Evolutionary conservation across 2,113 vertebrate species (phyloP), one percentile per base, ranked within the genome.

Genomic region (Anarhynchus alexandrinus): DNA sequence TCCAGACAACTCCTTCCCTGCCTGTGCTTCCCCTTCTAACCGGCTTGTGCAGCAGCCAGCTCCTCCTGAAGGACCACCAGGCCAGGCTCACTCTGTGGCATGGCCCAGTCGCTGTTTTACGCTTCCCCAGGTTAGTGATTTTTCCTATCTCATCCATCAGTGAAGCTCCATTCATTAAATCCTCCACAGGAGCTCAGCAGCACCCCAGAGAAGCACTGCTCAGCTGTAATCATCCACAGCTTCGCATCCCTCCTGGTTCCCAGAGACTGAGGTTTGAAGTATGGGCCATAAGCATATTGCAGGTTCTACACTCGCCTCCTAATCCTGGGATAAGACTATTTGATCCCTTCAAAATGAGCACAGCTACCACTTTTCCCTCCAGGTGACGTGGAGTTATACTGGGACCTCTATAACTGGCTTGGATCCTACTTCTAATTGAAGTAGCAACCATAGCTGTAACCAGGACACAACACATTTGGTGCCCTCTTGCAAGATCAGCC

Each of bases 131-230:
- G 94, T 96, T 76, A 96, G 40, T 19, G 23, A 18, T 95, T 96
- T 95, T 57, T 69, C 84, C 30, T 95, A 91, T 97, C 96, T 96
- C 57, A 17, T 82, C 87, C 78, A 96, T 95, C 94, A 88, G 57
- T 16, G 40, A 3, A 59, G 54, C 70, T 90, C 82, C 87, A 58
- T 69, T 95, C 91, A 96, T 96, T 95, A 96, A 95, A 95, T 42
- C 58, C 93, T 95, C 78, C 91, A 4, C 57, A 80, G 81, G 12
- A 96, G 82, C 78, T 96, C 61, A 57, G 62, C 81, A 54, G 34
- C 86, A 82, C 52, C 59, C 5, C 54, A 49, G 59, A 77, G 54
- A 12, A 65, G 40, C 3, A 1, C 13, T 54, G 61, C 42, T 90
- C 25, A 47, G 40, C 8, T 45, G 25, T 22, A 40, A 25, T 2